Base-by-base conservation (phyloP, 2,888 invertebrate genomes). In the Taphrorychus bicolor region DNA sequence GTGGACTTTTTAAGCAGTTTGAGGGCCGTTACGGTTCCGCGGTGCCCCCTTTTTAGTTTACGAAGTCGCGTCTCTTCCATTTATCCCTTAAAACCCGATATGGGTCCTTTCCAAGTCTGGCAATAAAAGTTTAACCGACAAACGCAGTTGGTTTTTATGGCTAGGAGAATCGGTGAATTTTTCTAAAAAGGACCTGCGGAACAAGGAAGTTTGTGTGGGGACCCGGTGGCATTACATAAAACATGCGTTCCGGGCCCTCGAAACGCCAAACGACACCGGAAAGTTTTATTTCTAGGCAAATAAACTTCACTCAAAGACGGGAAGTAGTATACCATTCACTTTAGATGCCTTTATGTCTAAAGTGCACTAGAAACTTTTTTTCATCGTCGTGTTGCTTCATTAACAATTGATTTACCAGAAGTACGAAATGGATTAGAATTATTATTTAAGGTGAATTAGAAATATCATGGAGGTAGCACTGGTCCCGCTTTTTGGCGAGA, bases 61-160 rank as follows among this genome's bases (percentile, higher is more conserved):
- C 40, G 16, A 9, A n/a, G 54, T 42, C 58, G 58, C 58, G 58
- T 58, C 42, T 58, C 58, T 45, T 45, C 45, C 58, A 58, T 58
- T 58, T 58, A 58, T 58, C 58, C 58, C 45, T 58, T 58, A 22
- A 58, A 58, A 58, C 58, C 45, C 45, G 45, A 58, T 42, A 58
- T 42, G 58, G 58, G 22, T 58, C 18, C 42, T 58, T 58, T 45
- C 58, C 58, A 58, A 42, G 58, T 58, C 58, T 58, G 58, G 42
- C 22, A 62, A 62, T 56, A 52, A 48, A 40, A 63, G 56, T 63
- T 61, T 42, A 61, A 61, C 56, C 62, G 62, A 57, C 24, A 48
- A 63, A 21, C 62, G 54, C 62, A 63, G 62, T 63, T 63, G 62
- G 62, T 57, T 63, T 63, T 63, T 63, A 63, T 63, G 56, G 40